These are phyloP conservation scores for Platysteira castanea DNA, from an alignment of 2,113 vertebrate genomes.

Conservation along the genomic window DNA sequence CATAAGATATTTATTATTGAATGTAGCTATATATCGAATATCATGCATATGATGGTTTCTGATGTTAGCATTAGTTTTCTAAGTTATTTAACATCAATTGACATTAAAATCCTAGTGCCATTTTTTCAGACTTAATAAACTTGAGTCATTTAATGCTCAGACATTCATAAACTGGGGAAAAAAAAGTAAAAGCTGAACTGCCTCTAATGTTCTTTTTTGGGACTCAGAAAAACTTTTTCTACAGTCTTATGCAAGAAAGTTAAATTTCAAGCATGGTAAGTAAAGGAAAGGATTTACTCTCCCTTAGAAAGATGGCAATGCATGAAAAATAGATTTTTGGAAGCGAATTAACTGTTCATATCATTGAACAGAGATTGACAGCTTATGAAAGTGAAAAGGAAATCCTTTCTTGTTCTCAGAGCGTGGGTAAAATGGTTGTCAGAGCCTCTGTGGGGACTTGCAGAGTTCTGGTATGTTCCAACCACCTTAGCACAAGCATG, in stretches of 20 bases:
- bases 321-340: slow-evolving; percentile 17
- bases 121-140: not conserved
- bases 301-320: not conserved
- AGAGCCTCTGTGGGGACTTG: not conserved
- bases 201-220: not conserved
- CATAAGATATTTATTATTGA: slow-evolving; percentile 20
- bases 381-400: not conserved
- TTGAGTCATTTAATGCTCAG: not conserved
- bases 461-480: not conserved
- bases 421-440: not conserved
- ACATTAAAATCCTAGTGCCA: not conserved
- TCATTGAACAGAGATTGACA: not conserved
- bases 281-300: not conserved
- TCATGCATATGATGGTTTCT: not conserved
- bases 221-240: not conserved
- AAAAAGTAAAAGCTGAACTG: not conserved
- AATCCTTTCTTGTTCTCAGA: not conserved
- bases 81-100: slow-evolving; percentile 1
- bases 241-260: not conserved
- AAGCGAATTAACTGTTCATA: not conserved
- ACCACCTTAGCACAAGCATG: not conserved
- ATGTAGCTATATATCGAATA: not conserved
- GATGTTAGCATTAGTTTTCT: not conserved
- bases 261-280: not conserved
- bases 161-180: not conserved